Conservation (phyloP, 1,140 invertebrate species). For the Apocrypta bakeri region DNA sequence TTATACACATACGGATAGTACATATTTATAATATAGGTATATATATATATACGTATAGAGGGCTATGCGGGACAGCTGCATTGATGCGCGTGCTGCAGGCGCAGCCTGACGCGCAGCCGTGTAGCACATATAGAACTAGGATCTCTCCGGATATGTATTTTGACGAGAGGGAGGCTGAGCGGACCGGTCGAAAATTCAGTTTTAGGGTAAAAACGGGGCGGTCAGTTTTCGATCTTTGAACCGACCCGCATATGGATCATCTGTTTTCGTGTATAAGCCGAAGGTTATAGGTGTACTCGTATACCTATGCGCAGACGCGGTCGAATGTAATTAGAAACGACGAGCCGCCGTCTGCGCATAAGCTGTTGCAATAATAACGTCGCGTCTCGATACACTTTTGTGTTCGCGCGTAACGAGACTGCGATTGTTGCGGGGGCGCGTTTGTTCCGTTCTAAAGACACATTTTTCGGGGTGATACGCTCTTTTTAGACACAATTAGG, state of each 20-base stretch:
- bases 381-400: too few species aligned
- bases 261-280: too few species aligned
- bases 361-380: not conserved
- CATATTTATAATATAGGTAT: too few species aligned
- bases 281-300: too few species aligned
- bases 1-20: too few species aligned
- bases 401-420: too few species aligned
- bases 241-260: too few species aligned
- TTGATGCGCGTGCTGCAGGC: constrained; percentile 5
- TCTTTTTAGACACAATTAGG: not conserved
- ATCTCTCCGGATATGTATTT: constrained; percentile 34
- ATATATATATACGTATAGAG: constrained; percentile 11
- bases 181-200: not conserved
- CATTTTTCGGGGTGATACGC: not conserved
- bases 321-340: constrained; percentile 42
- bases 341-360: too few species aligned
- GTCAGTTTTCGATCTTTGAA: not conserved
- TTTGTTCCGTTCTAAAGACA: not conserved
- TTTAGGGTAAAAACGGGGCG: not conserved
- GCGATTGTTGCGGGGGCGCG: not conserved
- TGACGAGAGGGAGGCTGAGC: constrained; percentile 53
- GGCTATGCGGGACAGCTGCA: constrained; percentile 68
- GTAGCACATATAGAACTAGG: constrained; percentile 44
- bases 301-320: not conserved
- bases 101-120: constrained; percentile 41